Evolutionary conservation across 37 sponge, comb jelly and placozoan genomes (phyloP).

Genomic region (Beroe ovata): DNA sequence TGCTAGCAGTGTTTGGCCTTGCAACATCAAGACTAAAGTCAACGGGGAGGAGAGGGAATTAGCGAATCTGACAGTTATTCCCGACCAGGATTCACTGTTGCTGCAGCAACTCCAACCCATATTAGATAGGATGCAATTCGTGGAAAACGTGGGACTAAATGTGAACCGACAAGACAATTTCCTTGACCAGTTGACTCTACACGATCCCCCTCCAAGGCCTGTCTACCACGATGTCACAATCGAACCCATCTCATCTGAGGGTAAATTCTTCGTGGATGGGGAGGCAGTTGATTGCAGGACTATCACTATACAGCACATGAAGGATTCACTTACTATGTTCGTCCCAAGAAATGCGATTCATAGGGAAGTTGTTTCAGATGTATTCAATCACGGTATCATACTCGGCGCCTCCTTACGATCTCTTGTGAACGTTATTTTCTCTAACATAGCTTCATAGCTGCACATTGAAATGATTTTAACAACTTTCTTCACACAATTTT

Average conservation of each 20-base stretch:
- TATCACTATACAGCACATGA: constrained; percentile 10
- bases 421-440: no score
- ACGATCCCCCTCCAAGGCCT: background rate
- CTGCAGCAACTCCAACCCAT: background rate
- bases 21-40: constrained; percentile 13
- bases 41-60: background rate
- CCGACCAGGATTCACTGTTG: background rate
- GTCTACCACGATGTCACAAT: background rate
- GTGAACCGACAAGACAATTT: background rate
- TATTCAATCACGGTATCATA: no score
- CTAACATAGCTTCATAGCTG: no score
- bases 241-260: constrained; percentile 18
- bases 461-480: no score
- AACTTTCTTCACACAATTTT: no score
- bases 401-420: no score
- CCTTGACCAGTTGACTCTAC: background rate
- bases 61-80: constrained; percentile 20
- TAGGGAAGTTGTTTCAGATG: no score
- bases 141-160: background rate
- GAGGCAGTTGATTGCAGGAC: constrained; percentile 50
- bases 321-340: constrained; percentile 15
- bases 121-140: background rate
- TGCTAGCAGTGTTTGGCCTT: background rate
- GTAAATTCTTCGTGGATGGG: constrained; percentile 43
- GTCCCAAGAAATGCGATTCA: constrained; percentile 29